phyloP scores from a whole-genome alignment of 2,797 vertebrate species.

The Microctenopoma steveboyesi region DNA sequence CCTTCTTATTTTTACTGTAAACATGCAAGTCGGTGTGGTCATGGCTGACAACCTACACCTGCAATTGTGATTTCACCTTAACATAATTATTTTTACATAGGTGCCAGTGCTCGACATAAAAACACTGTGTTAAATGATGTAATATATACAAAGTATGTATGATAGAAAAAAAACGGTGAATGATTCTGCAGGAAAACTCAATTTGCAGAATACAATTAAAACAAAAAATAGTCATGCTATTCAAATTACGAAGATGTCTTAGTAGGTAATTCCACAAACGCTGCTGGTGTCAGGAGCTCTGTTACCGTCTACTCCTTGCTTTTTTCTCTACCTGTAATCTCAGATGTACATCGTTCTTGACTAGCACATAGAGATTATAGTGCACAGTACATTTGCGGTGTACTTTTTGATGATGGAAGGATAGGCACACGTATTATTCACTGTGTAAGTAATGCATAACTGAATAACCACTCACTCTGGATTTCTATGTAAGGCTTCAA shows the following conservation, averaged over 20 bases:
- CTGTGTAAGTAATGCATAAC: slow-evolving; percentile 37
- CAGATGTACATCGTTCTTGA: slow-evolving; percentile 32
- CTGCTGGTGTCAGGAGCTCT: slow-evolving; percentile 29
- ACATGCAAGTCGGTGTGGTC: slow-evolving; percentile 37
- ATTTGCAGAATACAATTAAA: slow-evolving; percentile 1
- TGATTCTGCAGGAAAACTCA: background rate
- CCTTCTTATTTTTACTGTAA: slow-evolving; percentile 53
- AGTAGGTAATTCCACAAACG: slow-evolving; percentile 38
- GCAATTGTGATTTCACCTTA: background rate
- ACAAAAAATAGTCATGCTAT: slow-evolving; percentile 7
- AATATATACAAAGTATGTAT: background rate
- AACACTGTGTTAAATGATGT: background rate
- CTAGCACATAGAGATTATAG: slow-evolving; percentile 8
- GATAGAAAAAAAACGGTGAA: background rate
- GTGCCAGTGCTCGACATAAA: background rate
- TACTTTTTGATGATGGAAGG: slow-evolving; percentile 16
- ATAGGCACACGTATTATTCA: slow-evolving; percentile 9
- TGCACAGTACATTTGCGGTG: slow-evolving; percentile 6
- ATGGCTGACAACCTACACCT: slow-evolving; percentile 13
- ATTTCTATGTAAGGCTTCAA: slow-evolving; percentile 32
- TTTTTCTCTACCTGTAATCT: slow-evolving; percentile 22
- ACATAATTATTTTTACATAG: too few relatives aligned
- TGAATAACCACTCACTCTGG: slow-evolving; percentile 39
- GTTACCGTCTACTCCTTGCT: slow-evolving; percentile 31
- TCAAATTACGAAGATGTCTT: slow-evolving; percentile 32